Evolutionary conservation across 2,888 invertebrate species (phyloP), one percentile per base, ranked within the genome.

Genomic region (Agrypnus murinus): DNA sequence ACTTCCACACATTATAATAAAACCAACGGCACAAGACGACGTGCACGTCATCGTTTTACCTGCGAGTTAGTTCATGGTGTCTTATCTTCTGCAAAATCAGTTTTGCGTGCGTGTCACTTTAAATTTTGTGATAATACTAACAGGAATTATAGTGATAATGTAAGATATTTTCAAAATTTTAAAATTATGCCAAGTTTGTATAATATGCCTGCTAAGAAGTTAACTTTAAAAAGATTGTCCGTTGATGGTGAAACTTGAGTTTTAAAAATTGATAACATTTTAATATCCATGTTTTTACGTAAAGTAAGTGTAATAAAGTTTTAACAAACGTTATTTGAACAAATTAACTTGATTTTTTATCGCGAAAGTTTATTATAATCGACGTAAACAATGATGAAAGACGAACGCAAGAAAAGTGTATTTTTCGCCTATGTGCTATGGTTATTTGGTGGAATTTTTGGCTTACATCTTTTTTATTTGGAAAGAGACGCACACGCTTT

Each of bases 381-480:
- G 31, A 25, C 34, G 38, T 12, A n/a, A 40, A 25, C 46, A 12
- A 71, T 71, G 71, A 4, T 17, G 7, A 40, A 15, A 14, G 50
- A 14, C n/a, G 36, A 45, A 12, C 46, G 34, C n/a, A 72, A 79
- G 73, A 92, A 92, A 81, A 92, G 91, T 0, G 83, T 91, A 8
- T 81, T 92, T 58, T 82, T 90, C 79, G 91, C 98, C 0, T 98
- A 97, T 82, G 70, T 97, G 0, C 86, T 93, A 43, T 98, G 97
- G 97, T 80, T 96, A 0, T 89, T 95, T 76, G 95, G 96, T 14
- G 98, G 98, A 3, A 85, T 94, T 78, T 92, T 95, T 77, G 98
- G 98, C 0, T 86, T 94, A 4, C 98, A 98, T 85, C 96, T 97
- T 83, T 90, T 98, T 80, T 98, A 98, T 85, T 87, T 98, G 74